Evolutionary conservation across 1,140 invertebrate genomes (phyloP).

Genomic region (Ganaspis sp.): DNA sequence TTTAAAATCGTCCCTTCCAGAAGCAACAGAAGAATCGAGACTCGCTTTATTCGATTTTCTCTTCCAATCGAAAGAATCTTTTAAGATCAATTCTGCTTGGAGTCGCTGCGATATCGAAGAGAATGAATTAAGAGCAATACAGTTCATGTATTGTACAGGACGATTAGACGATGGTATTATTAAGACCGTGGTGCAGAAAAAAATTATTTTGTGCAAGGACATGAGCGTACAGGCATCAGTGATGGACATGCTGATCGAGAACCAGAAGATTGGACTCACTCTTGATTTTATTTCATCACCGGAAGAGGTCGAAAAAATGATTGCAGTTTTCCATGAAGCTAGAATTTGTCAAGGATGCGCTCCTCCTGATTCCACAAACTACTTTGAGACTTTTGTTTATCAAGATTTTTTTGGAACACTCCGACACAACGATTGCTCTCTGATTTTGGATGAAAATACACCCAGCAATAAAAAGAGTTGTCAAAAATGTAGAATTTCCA

Average conservation of each 20-base stretch:
- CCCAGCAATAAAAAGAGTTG: not conserved
- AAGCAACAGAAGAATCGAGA: not conserved
- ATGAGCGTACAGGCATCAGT: not conserved
- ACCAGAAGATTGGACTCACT: not conserved
- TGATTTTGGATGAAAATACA: not conserved
- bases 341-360: not conserved
- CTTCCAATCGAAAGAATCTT: not conserved
- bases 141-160: not conserved
- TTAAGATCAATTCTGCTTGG: not conserved
- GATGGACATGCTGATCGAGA: not conserved
- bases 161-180: not conserved
- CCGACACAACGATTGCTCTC: not conserved
- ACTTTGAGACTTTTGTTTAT: constrained; percentile 1
- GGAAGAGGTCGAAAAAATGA: not conserved
- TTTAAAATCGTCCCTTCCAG: not conserved
- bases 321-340: not conserved
- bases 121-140: not conserved
- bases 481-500: not conserved
- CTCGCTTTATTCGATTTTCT: not conserved
- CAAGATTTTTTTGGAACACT: not conserved
- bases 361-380: not conserved
- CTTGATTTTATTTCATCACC: not conserved
- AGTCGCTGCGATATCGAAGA: not conserved
- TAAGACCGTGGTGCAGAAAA: not conserved
- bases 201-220: not conserved